Percentiles rank a stretch among this genome's conserved stretches.
Conservation (phyloP, 2,113 vertebrate genomes). For the Callopanchax toddi region DNA sequence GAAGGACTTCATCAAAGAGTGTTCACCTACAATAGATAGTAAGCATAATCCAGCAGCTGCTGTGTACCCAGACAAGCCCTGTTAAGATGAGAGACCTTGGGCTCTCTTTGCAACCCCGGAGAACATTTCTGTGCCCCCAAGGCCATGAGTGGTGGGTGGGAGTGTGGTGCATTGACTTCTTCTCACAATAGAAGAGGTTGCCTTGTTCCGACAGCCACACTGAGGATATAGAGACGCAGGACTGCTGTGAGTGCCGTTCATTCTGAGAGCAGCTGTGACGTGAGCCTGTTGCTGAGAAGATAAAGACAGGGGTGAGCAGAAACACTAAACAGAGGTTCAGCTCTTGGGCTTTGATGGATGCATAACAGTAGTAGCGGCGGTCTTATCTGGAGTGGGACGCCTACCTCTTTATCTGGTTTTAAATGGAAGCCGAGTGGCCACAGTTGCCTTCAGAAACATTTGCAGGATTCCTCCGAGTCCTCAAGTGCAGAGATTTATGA, state of each 20-base stretch:
- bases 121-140: slow-evolving; percentile 11
- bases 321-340: slow-evolving; percentile 56
- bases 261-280: slow-evolving; percentile 66
- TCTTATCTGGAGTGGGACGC: slow-evolving; percentile 56
- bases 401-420: slow-evolving; percentile 13
- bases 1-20: slow-evolving; percentile 44
- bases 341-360: slow-evolving; percentile 24
- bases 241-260: slow-evolving; percentile 44
- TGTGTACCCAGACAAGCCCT: neutral
- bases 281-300: slow-evolving; percentile 75
- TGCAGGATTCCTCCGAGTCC: slow-evolving; percentile 55
- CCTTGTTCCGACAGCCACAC: slow-evolving; percentile 8
- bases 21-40: slow-evolving; percentile 9
- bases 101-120: slow-evolving; percentile 22
- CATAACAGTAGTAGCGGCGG: slow-evolving; percentile 26
- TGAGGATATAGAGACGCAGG: slow-evolving; percentile 32
- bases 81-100: slow-evolving; percentile 11
- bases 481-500: slow-evolving; percentile 34
- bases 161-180: slow-evolving; percentile 37
- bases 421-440: slow-evolving; percentile 16
- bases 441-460: slow-evolving; percentile 50
- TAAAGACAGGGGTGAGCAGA: slow-evolving; percentile 51
- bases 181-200: slow-evolving; percentile 44
- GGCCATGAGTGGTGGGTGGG: slow-evolving; percentile 6
- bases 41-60: slow-evolving; percentile 53